phyloP scores from a whole-genome alignment of 2,888 invertebrate genomes.

The Rhogogaster chlorosoma region DNA sequence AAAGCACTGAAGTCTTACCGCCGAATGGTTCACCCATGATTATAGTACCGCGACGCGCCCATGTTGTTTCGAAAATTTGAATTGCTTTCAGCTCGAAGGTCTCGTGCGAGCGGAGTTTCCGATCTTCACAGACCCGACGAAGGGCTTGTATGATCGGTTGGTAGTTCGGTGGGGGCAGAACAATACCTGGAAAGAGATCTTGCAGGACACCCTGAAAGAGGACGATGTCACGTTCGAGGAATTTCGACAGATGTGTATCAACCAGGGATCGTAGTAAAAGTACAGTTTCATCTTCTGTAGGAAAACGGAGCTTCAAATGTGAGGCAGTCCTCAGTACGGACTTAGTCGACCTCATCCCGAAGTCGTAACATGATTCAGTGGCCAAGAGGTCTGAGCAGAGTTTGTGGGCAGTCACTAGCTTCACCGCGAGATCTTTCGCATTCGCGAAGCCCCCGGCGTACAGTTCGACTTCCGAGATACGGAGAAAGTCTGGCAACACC shows the following conservation, averaged over 20 bases:
- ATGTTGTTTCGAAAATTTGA: constrained; percentile 82
- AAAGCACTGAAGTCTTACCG: constrained; percentile 80
- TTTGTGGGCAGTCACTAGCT: constrained; percentile 80
- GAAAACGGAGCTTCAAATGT: constrained; percentile 80
- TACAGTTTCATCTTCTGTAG: constrained; percentile 79
- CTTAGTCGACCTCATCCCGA: constrained; percentile 81
- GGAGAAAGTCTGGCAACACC: constrained; percentile 81
- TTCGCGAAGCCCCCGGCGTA: constrained; percentile 81
- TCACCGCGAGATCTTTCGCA: constrained; percentile 79
- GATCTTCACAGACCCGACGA: constrained; percentile 73
- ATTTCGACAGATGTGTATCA: constrained; percentile 81
- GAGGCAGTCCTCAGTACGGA: constrained; percentile 80
- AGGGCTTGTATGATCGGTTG: constrained; percentile 77
- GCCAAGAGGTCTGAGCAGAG: constrained; percentile 80
- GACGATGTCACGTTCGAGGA: constrained; percentile 80
- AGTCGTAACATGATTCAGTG: constrained; percentile 80
- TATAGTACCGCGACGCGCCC: constrained; percentile 81
- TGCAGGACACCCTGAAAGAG: constrained; percentile 79
- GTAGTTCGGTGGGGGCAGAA: constrained; percentile 77
- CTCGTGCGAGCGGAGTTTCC: constrained; percentile 77
- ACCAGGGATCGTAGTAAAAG: constrained; percentile 81
- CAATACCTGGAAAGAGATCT: constrained; percentile 80
- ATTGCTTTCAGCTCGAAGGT: constrained; percentile 80
- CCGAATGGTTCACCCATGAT: constrained; percentile 78
- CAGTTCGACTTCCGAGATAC: constrained; percentile 81